Evolutionary conservation across 1,140 invertebrate genomes (phyloP).

Genomic region (Aphaenogaster ashmeadi): DNA sequence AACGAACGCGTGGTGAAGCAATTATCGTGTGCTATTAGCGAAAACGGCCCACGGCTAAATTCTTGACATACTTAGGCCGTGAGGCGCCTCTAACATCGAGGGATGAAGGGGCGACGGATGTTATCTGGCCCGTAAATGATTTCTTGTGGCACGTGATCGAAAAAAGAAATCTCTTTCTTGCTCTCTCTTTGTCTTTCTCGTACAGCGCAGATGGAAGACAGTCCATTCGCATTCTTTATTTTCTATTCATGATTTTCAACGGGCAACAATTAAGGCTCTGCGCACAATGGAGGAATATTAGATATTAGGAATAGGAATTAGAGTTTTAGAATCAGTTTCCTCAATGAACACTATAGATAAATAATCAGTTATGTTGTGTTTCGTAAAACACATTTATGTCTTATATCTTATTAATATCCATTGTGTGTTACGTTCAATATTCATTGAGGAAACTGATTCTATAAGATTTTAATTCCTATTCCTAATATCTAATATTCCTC

Average conservation of each 20-base stretch:
- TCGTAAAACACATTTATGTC: too few species aligned
- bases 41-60: slow-evolving; percentile 74
- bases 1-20: slow-evolving; percentile 68
- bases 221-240: background rate
- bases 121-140: slow-evolving; percentile 5
- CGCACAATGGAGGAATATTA: too few species aligned
- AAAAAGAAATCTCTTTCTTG: background rate
- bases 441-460: too few species aligned
- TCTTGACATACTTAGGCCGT: slow-evolving; percentile 73
- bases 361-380: too few species aligned
- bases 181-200: background rate
- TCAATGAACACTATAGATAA: too few species aligned
- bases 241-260: background rate
- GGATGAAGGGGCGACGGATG: slow-evolving; percentile 21
- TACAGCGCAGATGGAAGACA: background rate
- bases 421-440: too few species aligned
- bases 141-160: background rate
- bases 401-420: too few species aligned
- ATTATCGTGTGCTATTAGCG: slow-evolving; percentile 75
- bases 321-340: too few species aligned
- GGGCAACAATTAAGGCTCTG: background rate
- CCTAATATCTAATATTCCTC: too few species aligned
- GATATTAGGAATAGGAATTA: too few species aligned
- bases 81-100: background rate
- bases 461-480: too few species aligned